Conservation (phyloP, 2,797 vertebrate genomes). For the Poecilia wingei region DNA sequence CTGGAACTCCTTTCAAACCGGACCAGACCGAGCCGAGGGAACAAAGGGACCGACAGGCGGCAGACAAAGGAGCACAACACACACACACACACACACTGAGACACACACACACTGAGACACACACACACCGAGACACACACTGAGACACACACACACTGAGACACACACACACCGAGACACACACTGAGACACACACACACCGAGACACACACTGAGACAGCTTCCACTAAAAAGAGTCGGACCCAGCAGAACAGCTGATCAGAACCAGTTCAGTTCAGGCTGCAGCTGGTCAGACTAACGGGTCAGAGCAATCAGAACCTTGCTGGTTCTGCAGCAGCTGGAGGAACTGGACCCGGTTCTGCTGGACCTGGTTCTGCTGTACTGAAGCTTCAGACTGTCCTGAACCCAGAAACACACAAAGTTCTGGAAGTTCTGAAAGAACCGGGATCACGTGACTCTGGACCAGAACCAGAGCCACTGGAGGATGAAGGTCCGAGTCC, state of each 20-base stretch:
- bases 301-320: background rate
- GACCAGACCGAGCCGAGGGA: conserved; percentile 30
- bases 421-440: background rate
- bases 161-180: too few species aligned
- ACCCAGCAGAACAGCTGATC: background rate
- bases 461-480: background rate
- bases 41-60: conserved; percentile 67
- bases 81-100: too few species aligned
- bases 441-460: background rate
- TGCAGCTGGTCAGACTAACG: background rate
- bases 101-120: background rate
- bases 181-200: too few species aligned
- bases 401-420: background rate
- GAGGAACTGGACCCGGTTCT: too few species aligned
- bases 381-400: background rate
- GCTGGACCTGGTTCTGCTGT: too few species aligned
- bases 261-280: background rate
- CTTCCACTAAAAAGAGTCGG: background rate
- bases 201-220: background rate
- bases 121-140: background rate
- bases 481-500: conserved; percentile 3
- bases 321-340: background rate
- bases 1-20: background rate
- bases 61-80: conserved; percentile 70
- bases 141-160: too few species aligned